These are phyloP conservation scores for human (Homo sapiens) DNA, from an alignment of 2,113 vertebrate genomes.

Conservation along the genomic window DNA sequence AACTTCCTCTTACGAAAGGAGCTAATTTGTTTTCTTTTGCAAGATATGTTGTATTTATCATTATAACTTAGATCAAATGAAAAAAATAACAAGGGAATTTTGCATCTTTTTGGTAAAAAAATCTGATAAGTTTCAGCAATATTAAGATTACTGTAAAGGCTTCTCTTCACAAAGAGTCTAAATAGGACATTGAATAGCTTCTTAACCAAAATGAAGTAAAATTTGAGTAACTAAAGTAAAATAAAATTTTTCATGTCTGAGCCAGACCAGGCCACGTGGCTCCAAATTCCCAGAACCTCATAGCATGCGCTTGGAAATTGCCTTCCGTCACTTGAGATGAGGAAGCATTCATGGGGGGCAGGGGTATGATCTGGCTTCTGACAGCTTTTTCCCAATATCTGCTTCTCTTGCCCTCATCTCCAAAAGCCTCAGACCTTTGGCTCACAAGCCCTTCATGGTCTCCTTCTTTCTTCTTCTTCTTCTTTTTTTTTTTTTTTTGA, in stretches of 20 bases:
- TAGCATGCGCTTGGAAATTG: not conserved
- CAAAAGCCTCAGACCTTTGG: no score
- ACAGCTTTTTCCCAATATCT: not conserved
- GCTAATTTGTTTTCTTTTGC: not conserved
- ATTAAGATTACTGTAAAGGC: not conserved
- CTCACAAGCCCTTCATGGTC: not conserved
- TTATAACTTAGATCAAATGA: not conserved
- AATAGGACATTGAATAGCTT: not conserved
- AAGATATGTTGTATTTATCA: not conserved
- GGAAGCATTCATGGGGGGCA: not conserved
- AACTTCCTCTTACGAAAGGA: not conserved
- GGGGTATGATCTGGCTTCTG: not conserved
- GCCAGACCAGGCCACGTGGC: no score
- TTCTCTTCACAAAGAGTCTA: not conserved
- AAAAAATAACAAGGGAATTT: not conserved
- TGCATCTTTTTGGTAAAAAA: not conserved
- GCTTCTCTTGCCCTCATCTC: no score
- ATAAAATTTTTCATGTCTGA: not conserved
- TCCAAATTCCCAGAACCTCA: not conserved
- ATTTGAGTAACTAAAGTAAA: not conserved
- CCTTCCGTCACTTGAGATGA: not conserved
- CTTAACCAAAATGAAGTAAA: not conserved
- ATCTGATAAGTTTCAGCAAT: slow-evolving; percentile 20
- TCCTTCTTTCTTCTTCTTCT: not conserved
- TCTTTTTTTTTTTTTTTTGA: no score